Base-by-base conservation (phyloP, 2,888 invertebrate genomes). In the Parnassius apollo region DNA sequence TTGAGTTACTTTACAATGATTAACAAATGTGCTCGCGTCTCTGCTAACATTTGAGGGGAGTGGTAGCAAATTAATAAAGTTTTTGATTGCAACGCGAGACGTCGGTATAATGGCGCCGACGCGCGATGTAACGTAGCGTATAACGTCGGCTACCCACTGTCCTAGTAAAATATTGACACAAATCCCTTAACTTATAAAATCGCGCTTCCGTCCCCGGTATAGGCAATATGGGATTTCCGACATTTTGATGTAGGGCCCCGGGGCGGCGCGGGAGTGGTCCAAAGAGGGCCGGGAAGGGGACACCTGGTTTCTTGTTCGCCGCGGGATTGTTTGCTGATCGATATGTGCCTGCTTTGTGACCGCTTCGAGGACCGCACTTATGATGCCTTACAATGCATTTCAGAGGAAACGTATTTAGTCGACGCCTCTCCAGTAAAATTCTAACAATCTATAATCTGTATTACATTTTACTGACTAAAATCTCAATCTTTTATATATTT, bases 131-230 rank as follows among this genome's bases (percentile, higher is more conserved):
- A 76, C 73, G 77, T 79, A 75, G 71, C 74, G 69, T 68, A 71
- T 65, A 69, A 71, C 73, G 72, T 71, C 69, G 71, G 73, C 74
- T 74, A 76, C 81, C 81, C 81, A 80, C 83, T 78, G 81, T 89
- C 91, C 91, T 91, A 90, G 85, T 91, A 88, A 88, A 91, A 91
- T 91, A 91, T 91, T 91, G 88, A 91, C 91, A 90, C 85, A 89
- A 90, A 91, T 89, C 91, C 91, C 91, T 90, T 89, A 90, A 91
- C 88, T 91, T 91, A 91, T 91, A 91, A 91, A 91, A 91, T 89
- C 83, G 85, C 86, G 81, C 88, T 88, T 85, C 84, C 88, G 85
- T 83, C 83, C 85, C 83, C 81, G 79, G 83, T 84, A 86, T 85
- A 83, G 83, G 86, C 86, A 88, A 90, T 91, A 91, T 91, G 89